Percentiles rank a stretch among this genome's conserved stretches.
These are phyloP conservation scores for Oscheius sp. DNA, from an alignment of 2,888 invertebrate genomes.

Conservation along the genomic window DNA sequence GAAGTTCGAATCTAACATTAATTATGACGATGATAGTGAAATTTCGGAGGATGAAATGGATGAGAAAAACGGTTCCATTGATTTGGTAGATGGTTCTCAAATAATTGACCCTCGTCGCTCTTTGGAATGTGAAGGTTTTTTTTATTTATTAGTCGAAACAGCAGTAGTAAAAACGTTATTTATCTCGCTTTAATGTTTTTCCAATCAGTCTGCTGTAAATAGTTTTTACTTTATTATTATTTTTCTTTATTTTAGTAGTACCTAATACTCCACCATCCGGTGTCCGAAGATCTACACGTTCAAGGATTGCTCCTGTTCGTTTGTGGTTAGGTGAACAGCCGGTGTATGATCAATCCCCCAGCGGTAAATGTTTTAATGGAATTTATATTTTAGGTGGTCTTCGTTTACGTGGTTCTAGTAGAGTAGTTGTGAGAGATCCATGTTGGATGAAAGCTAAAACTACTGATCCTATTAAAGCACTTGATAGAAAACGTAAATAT, in stretches of 20 bases:
- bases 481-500: slow-evolving; percentile 12
- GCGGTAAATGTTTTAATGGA: no score
- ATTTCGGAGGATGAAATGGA: slow-evolving; percentile 13
- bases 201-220: no score
- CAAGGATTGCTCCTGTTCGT: slow-evolving; percentile 18
- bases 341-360: slow-evolving; percentile 12
- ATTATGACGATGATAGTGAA: neutral
- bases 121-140: no score
- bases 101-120: no score
- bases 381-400: slow-evolving; percentile 4
- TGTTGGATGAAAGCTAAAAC: slow-evolving; percentile 1
- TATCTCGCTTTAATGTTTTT: no score
- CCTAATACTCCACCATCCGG: slow-evolving; percentile 19
- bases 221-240: no score
- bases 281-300: slow-evolving; percentile 23
- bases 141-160: no score
- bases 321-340: slow-evolving; percentile 27
- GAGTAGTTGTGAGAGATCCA: slow-evolving; percentile 14
- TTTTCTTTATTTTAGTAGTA: no score
- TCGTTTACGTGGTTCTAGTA: slow-evolving; percentile 6
- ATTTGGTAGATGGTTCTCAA: no score
- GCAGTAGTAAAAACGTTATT: no score
- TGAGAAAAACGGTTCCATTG: no score
- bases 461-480: slow-evolving; percentile 8
- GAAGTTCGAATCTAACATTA: no score